Base-by-base conservation (phyloP, 2,888 invertebrate species). In the Epinotia demarniana region DNA sequence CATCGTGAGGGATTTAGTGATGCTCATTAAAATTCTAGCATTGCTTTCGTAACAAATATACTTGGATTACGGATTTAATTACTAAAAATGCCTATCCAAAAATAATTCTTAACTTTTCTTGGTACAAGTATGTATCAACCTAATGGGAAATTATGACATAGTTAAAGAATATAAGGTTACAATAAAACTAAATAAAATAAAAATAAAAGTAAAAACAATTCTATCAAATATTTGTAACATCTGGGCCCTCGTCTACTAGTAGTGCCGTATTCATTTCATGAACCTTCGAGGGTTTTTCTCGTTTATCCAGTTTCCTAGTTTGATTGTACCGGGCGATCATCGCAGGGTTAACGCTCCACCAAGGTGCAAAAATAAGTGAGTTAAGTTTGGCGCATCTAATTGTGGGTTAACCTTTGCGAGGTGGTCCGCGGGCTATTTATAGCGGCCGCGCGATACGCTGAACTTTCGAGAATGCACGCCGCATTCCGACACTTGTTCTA, bases 331-430 rank as follows among this genome's bases (percentile, higher is more conserved):
- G 19, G 57, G 57, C 64, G 67, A 43, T 46, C 58, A 69, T 23
- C 58, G 46, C 46, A 46, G 80, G 85, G 82, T 83, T 81, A 84
- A 84, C 81, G 86, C 78, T 79, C 83, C 79, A 77, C 79, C 76
- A 76, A 75, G 78, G 79, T 78, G 86, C 87, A 84, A 90, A 91
- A 92, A 92, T 92, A 92, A 92, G 90, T 88, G 81, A 83, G 90
- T 92, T 92, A 92, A 92, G 91, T 92, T 92, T 91, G 89, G 90
- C 86, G 78, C 77, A 79, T 89, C 92, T 92, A 91, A 91, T 88
- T 92, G 85, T 84, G 90, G 86, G 72, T 86, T 89, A 91, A 92
- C 92, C 92, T 92, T 92, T 92, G 81, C 85, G 89, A 88, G 87
- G 89, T 85, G 84, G 86, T 85, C 84, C 83, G 87, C 83, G 80